phyloP scores from a whole-genome alignment of 1,140 invertebrate species.

The Drosophila suzukii region DNA sequence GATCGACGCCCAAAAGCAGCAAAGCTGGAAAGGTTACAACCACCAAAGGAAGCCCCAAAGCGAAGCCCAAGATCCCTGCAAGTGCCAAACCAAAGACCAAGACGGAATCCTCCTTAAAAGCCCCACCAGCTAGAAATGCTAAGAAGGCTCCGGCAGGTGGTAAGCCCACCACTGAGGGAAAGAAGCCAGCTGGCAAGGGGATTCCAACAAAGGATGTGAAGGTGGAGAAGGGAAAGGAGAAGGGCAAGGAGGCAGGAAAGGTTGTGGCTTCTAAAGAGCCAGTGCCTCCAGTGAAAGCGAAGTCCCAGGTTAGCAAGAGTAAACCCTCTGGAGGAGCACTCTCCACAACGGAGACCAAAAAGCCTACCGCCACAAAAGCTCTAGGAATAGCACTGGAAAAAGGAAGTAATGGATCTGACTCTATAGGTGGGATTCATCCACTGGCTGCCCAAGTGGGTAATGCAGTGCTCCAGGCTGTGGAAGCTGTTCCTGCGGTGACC shows the following conservation, averaged over 20 bases:
- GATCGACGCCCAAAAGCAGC: conserved; percentile 20
- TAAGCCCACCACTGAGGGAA: conserved; percentile 2
- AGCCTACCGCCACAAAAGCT: conserved; percentile 7
- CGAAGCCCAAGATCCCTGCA: conserved; percentile 60
- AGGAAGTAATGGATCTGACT: conserved; percentile 1
- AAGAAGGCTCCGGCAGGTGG: conserved; percentile 3
- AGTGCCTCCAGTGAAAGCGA: conserved; percentile 9
- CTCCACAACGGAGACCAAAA: conserved; percentile 18
- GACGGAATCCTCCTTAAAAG: conserved; percentile 19
- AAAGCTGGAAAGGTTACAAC: conserved; percentile 3
- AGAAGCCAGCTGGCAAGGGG: conserved; percentile 3
- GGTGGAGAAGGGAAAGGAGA: conserved; percentile 19
- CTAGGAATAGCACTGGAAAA: conserved; percentile 35
- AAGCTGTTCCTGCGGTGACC: conserved; percentile 62
- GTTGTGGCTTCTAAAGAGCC: conserved; percentile 3
- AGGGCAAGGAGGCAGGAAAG: conserved; percentile 16
- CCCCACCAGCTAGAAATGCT: conserved; percentile 3
- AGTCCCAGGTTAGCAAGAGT: conserved; percentile 24
- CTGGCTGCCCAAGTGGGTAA: conserved; percentile 69
- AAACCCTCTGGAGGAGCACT: conserved; percentile 16
- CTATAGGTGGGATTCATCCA: conserved; percentile 36
- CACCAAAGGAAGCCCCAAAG: conserved; percentile 36
- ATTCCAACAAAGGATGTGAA: conserved; percentile 11
- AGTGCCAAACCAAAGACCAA: conserved; percentile 78
- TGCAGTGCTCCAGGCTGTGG: conserved; percentile 62